Evolutionary conservation across 2,797 vertebrate genomes (phyloP).

Genomic region (Chelonia mydas): DNA sequence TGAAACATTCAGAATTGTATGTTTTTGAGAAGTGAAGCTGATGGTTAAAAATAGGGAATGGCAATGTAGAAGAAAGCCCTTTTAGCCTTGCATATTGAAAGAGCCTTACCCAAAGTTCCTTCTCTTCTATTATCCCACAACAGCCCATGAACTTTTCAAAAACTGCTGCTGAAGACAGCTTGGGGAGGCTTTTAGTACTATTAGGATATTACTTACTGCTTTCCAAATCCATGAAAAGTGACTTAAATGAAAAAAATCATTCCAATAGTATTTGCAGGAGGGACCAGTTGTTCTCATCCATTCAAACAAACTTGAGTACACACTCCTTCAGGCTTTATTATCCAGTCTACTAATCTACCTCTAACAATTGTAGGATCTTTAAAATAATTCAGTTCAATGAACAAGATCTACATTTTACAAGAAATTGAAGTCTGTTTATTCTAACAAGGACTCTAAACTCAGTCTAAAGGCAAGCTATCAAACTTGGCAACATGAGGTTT

Average conservation of each 20-base stretch:
- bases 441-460: background rate
- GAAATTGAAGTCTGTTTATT: slow-evolving; percentile 10
- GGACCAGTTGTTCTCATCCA: slow-evolving; percentile 43
- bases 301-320: slow-evolving; percentile 41
- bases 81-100: slow-evolving; percentile 63
- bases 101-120: slow-evolving; percentile 54
- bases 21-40: slow-evolving; percentile 37
- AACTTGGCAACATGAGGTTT: background rate
- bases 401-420: background rate
- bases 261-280: slow-evolving; percentile 39
- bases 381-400: background rate
- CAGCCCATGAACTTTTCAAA: slow-evolving; percentile 45
- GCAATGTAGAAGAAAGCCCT: slow-evolving; percentile 47
- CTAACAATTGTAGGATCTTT: background rate
- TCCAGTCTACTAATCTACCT: background rate
- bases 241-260: slow-evolving; percentile 53
- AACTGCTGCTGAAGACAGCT: slow-evolving; percentile 58
- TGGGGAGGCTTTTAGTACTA: slow-evolving; percentile 53
- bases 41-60: slow-evolving; percentile 62
- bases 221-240: slow-evolving; percentile 57
- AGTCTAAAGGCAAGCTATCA: slow-evolving; percentile 9
- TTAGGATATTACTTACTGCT: slow-evolving; percentile 62
- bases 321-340: slow-evolving; percentile 18
- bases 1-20: slow-evolving; percentile 54
- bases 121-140: slow-evolving; percentile 49